Evolutionary conservation across 2,113 vertebrate genomes (phyloP).

Genomic region (Notiomystis cincta): DNA sequence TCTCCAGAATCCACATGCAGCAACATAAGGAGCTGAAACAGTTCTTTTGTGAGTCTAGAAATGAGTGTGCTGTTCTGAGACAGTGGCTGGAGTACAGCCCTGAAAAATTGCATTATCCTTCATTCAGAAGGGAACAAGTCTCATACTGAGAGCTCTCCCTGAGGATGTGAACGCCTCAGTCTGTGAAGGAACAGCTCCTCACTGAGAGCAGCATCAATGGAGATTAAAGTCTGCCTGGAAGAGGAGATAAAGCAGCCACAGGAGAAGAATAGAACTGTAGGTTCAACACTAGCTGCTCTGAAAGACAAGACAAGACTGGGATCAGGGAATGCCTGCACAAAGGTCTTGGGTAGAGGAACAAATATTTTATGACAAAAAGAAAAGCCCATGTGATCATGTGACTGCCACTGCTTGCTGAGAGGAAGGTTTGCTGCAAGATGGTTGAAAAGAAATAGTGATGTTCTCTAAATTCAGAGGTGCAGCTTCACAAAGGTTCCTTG

Average conservation of each 20-base stretch:
- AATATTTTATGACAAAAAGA: neutral
- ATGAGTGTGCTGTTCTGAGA: neutral
- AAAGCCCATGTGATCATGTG: rapidly evolving
- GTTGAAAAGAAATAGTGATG: neutral
- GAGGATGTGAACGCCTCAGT: neutral
- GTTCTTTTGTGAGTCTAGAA: neutral
- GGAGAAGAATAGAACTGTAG: neutral
- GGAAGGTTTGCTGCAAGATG: neutral
- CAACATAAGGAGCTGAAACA: neutral
- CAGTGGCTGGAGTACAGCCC: neutral
- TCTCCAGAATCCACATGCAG: neutral
- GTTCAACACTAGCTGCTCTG: neutral
- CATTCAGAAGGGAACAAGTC: neutral
- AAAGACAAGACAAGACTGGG: neutral
- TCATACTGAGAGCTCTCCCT: neutral
- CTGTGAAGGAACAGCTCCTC: neutral
- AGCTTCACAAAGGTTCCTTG: neutral
- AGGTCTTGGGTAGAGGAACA: neutral
- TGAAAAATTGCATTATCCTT: neutral
- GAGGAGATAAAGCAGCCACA: neutral
- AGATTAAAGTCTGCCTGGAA: neutral
- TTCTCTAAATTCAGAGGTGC: neutral
- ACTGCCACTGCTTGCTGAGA: neutral
- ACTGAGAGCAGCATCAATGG: neutral
- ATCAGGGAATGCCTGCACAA: neutral